Evolutionary conservation across 2,113 vertebrate species (phyloP).

Genomic region (Mastomys coucha): DNA sequence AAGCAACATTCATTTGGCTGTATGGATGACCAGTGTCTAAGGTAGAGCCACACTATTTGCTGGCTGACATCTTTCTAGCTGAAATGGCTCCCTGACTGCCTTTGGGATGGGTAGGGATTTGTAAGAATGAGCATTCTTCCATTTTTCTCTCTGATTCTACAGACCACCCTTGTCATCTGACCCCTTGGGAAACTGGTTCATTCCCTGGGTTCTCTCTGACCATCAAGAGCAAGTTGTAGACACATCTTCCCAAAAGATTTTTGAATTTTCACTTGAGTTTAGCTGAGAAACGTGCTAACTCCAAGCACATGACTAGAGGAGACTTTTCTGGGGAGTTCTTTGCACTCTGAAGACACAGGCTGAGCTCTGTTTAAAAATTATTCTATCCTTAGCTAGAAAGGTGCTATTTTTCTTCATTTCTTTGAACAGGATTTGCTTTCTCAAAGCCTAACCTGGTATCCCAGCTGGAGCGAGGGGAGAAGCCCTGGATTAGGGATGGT

Average conservation of each 20-base stretch:
- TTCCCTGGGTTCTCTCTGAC: slow-evolving; percentile 11
- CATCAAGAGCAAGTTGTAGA: background rate
- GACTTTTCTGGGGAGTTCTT: background rate
- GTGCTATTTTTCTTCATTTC: slow-evolving; percentile 23
- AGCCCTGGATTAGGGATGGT: background rate
- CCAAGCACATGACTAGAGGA: background rate
- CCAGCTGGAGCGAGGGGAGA: slow-evolving; percentile 59
- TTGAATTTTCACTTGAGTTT: background rate
- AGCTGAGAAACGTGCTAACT: background rate
- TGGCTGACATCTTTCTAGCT: background rate
- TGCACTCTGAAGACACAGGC: background rate
- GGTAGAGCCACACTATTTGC: too few relatives aligned
- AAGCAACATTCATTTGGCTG: background rate
- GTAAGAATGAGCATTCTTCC: background rate
- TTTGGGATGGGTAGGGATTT: background rate
- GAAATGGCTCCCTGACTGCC: background rate
- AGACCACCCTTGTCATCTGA: background rate
- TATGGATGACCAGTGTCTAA: background rate
- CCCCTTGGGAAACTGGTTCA: background rate
- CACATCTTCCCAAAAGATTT: background rate
- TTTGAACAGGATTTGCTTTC: slow-evolving; percentile 35
- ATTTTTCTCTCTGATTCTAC: background rate
- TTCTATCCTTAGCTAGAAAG: background rate
- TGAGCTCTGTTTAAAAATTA: background rate
- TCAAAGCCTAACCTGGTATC: slow-evolving; percentile 68